Evolutionary conservation across 1,140 invertebrate species (phyloP).

Genomic region (Phortica variegata): DNA sequence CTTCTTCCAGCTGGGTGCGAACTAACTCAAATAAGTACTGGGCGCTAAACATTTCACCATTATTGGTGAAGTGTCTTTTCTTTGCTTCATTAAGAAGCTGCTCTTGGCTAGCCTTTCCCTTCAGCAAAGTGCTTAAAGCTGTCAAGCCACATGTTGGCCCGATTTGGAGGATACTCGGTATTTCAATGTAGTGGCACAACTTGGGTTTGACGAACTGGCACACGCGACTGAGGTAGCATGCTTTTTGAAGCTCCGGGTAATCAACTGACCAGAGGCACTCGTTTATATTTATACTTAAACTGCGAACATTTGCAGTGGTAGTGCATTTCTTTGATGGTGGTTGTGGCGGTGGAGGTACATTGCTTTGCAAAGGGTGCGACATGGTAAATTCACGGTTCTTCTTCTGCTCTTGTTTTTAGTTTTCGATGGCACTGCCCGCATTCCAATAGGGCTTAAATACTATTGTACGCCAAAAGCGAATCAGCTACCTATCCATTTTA

Average conservation of each 20-base stretch:
- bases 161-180: slow-evolving; percentile 34
- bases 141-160: slow-evolving; percentile 80
- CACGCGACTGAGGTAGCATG: slow-evolving; percentile 57
- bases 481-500: too few species aligned
- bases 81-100: slow-evolving; percentile 65
- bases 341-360: not conserved
- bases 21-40: slow-evolving; percentile 62
- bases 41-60: slow-evolving; percentile 85
- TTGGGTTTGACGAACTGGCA: slow-evolving; percentile 42
- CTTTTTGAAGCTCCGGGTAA: slow-evolving; percentile 56
- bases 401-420: slow-evolving; percentile 22
- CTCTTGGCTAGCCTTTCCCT: slow-evolving; percentile 62
- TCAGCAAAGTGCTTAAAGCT: slow-evolving; percentile 73
- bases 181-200: slow-evolving; percentile 31
- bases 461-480: too few species aligned
- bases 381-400: slow-evolving; percentile 14
- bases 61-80: slow-evolving; percentile 67
- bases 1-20: slow-evolving; percentile 17
- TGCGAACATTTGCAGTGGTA: not conserved
- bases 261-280: slow-evolving; percentile 57
- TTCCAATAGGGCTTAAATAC: too few species aligned
- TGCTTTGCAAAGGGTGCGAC: not conserved
- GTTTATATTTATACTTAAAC: slow-evolving; percentile 16
- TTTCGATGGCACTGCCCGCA: too few species aligned
- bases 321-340: not conserved